Percentiles rank a stretch among this genome's conserved stretches.
Conservation (phyloP, 2,888 invertebrate species). For the Lypha dubia region DNA sequence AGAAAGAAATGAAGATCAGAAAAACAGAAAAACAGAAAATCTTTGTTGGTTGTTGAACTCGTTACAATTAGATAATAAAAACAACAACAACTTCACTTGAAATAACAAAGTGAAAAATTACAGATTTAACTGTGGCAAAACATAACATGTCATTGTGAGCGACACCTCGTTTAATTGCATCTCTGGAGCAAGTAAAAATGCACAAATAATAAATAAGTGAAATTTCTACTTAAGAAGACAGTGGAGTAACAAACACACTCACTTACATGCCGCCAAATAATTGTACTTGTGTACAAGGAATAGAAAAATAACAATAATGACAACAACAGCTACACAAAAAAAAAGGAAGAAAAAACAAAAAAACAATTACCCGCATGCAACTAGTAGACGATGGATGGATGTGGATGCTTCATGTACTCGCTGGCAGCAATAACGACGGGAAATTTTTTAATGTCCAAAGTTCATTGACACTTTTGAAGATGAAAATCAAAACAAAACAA, state of each 20-base stretch:
- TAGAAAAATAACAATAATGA: conserved; percentile 14
- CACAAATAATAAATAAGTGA: conserved; percentile 18
- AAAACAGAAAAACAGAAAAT: background rate
- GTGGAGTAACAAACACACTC: conserved; percentile 1
- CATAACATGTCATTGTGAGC: conserved; percentile 66
- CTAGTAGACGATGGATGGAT: background rate
- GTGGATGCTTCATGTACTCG: background rate
- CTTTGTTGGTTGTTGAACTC: conserved; percentile 49
- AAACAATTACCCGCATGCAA: conserved; percentile 62
- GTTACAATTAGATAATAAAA: conserved; percentile 46
- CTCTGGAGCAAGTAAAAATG: conserved; percentile 35
- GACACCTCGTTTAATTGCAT: conserved; percentile 66
- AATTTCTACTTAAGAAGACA: conserved; percentile 34
- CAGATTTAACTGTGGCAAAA: conserved; percentile 63
- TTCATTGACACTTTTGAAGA: conserved; percentile 43
- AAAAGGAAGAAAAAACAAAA: too few relatives aligned
- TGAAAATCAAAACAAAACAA: conserved; percentile 8
- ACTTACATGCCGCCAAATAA: background rate
- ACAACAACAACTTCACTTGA: conserved; percentile 44
- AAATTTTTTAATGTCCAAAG: conserved; percentile 34
- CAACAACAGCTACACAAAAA: too few relatives aligned
- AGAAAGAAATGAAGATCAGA: conserved; percentile 18
- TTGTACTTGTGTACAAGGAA: conserved; percentile 5
- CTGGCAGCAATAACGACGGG: conserved; percentile 27
- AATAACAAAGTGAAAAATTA: conserved; percentile 54